phyloP scores from a whole-genome alignment of 2,888 invertebrate genomes.

The Scaptomyza flava region DNA sequence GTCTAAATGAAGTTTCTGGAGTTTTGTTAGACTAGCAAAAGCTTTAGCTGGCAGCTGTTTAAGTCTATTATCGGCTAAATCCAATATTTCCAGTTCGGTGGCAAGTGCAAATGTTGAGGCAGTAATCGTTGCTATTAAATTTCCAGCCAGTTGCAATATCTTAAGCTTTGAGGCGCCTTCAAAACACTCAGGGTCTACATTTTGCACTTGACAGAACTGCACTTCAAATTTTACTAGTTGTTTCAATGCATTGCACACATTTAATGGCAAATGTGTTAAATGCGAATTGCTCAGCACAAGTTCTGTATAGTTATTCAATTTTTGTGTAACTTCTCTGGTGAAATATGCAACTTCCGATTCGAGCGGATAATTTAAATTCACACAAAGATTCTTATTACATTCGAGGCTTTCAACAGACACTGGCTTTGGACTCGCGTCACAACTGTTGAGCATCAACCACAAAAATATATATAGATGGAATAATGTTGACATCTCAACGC shows the following conservation, averaged over 20 bases:
- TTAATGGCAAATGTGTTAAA: conserved; percentile 62
- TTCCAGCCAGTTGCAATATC: conserved; percentile 59
- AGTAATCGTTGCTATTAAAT: conserved; percentile 54
- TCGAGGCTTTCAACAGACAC: conserved; percentile 36
- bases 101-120: conserved; percentile 51
- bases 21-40: conserved; percentile 26
- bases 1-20: conserved; percentile 46
- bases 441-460: conserved; percentile 20
- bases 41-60: conserved; percentile 13
- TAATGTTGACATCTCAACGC: conserved; percentile 40
- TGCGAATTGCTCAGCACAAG: conserved; percentile 58
- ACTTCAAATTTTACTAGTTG: conserved; percentile 62
- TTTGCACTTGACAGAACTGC: conserved; percentile 40
- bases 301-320: conserved; percentile 21
- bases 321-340: conserved; percentile 6
- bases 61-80: conserved; percentile 47
- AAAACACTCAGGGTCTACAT: conserved; percentile 43
- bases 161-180: conserved; percentile 30
- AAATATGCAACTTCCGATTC: conserved; percentile 47
- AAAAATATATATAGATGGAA: conserved; percentile 24
- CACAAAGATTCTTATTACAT: conserved; percentile 43
- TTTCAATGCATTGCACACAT: conserved; percentile 63
- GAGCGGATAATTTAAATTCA: conserved; percentile 32
- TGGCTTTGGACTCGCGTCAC: conserved; percentile 19
- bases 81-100: conserved; percentile 42